Evolutionary conservation across 2,797 vertebrate species (phyloP).

Genomic region (Oreortyx pictus): DNA sequence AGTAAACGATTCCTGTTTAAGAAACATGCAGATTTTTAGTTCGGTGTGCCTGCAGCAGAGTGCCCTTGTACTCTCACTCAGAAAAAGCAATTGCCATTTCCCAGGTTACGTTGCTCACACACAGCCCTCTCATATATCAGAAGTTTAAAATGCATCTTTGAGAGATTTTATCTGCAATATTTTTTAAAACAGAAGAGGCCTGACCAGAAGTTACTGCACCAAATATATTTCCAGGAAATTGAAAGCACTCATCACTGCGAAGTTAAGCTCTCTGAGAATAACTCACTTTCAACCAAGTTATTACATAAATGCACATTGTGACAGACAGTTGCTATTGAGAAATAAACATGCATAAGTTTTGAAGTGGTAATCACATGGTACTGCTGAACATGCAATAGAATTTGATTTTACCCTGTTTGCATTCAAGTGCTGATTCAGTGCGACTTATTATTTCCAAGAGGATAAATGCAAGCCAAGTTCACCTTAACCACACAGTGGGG

Average conservation of each 20-base stretch:
- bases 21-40: background rate
- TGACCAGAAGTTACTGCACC: background rate
- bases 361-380: background rate
- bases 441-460: background rate
- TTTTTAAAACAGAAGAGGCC: background rate
- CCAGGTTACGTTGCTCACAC: background rate
- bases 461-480: background rate
- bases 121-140: accelerated
- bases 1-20: background rate
- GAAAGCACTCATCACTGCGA: background rate
- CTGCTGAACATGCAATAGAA: background rate
- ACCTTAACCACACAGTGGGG: background rate
- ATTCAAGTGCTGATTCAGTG: background rate
- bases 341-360: background rate
- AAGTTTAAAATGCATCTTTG: background rate
- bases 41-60: background rate
- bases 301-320: background rate
- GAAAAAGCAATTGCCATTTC: background rate
- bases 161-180: background rate
- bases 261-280: background rate
- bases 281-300: background rate
- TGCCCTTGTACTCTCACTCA: background rate
- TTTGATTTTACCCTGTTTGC: background rate
- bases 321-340: background rate
- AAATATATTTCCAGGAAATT: background rate